These are phyloP conservation scores for Luidia sarsii DNA, from an alignment of 53 echinoderm and acorn worm species.

Conservation along the genomic window DNA sequence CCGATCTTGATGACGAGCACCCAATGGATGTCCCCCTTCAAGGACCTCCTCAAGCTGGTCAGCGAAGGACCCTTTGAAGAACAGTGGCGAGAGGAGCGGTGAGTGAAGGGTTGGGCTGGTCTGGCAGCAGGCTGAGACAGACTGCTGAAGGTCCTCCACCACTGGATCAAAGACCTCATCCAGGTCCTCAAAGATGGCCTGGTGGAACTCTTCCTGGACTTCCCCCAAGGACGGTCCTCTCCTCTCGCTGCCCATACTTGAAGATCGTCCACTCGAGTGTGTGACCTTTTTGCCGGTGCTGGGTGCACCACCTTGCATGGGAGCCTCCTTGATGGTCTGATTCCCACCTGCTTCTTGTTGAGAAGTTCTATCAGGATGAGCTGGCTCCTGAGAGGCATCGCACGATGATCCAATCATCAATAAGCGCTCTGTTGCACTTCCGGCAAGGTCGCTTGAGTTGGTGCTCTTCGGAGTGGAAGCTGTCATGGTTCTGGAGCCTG, in stretches of 20 bases:
- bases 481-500: slow-evolving; percentile 3
- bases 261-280: background rate
- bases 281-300: background rate
- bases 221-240: slow-evolving; percentile 55
- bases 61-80: slow-evolving; percentile 19
- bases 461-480: background rate
- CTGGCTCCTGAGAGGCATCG: slow-evolving; percentile 5
- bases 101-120: slow-evolving; percentile 57
- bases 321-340: background rate
- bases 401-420: background rate
- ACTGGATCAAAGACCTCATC: slow-evolving; percentile 34
- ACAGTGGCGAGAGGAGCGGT: slow-evolving; percentile 53
- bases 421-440: background rate
- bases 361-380: too few species aligned
- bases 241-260: slow-evolving; percentile 28
- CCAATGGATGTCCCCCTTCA: background rate
- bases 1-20: too few species aligned
- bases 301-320: background rate
- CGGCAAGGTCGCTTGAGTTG: slow-evolving; percentile 6
- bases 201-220: slow-evolving; percentile 67
- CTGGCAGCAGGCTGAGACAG: slow-evolving; percentile 37
- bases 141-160: background rate
- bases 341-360: background rate
- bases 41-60: too few species aligned
- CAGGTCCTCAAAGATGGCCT: slow-evolving; percentile 56